Conservation (phyloP, 2,113 vertebrate species). For the Ophthalmolycus amberensis region DNA sequence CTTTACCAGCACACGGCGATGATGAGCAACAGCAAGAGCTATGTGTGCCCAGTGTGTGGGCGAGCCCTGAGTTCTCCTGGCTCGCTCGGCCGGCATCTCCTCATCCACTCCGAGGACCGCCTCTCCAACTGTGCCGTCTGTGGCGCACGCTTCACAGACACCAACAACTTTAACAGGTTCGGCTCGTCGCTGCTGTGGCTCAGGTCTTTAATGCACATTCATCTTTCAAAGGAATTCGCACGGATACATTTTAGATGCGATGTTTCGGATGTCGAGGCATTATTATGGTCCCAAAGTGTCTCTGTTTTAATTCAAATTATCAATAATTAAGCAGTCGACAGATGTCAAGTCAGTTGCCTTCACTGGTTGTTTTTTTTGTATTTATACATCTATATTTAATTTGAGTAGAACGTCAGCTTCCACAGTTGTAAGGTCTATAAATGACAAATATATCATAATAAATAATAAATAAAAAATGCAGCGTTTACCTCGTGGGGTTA, state of each 20-base stretch:
- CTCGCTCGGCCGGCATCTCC: constrained; percentile 94
- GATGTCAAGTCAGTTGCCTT: not conserved
- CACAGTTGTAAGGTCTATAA: not conserved
- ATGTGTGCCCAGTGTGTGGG: constrained; percentile 95
- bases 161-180: constrained; percentile 96
- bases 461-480: not conserved
- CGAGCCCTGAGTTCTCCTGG: constrained; percentile 95
- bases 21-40: constrained; percentile 94
- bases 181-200: constrained; percentile 44
- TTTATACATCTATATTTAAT: too few relatives aligned
- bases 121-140: constrained; percentile 98
- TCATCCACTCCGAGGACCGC: constrained; percentile 97
- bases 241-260: not conserved
- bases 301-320: constrained; percentile 10
- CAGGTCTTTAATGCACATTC: not conserved
- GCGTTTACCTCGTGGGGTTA: not conserved
- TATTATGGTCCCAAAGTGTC: not conserved
- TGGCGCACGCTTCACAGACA: constrained; percentile 94
- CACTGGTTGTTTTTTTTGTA: not conserved
- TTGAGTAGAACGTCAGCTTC: not conserved
- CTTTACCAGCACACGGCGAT: constrained; percentile 90
- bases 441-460: not conserved
- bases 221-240: not conserved
- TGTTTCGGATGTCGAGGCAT: not conserved
- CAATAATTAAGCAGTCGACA: not conserved